phyloP scores from a whole-genome alignment of 92 coral and sea anemone genomes.

The Micromussa lordhowensis region DNA sequence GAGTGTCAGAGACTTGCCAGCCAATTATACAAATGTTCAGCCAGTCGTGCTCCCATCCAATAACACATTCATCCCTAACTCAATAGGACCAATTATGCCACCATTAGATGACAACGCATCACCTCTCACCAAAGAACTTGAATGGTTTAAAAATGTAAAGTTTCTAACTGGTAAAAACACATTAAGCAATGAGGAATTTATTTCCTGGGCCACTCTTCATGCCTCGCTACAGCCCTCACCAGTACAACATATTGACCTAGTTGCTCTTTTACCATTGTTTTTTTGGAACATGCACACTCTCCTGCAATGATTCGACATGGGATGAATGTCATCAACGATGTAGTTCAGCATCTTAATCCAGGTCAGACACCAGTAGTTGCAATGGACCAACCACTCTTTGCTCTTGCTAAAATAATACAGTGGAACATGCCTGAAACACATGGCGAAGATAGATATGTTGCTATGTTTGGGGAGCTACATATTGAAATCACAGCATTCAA shows the following conservation, averaged over 20 bases:
- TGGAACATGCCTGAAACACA: slow-evolving; percentile 39
- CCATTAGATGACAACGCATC: slow-evolving; percentile 31
- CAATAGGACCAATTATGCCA: slow-evolving; percentile 50
- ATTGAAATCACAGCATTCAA: slow-evolving; percentile 56
- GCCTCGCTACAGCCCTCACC: slow-evolving; percentile 47
- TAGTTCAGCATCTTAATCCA: slow-evolving; percentile 63
- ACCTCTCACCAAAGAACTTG: slow-evolving; percentile 22
- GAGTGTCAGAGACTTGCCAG: slow-evolving; percentile 48
- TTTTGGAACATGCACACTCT: slow-evolving; percentile 51
- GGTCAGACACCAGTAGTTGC: slow-evolving; percentile 57
- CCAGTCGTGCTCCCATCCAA: slow-evolving; percentile 40
- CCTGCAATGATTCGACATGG: slow-evolving; percentile 45
- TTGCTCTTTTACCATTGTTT: slow-evolving; percentile 48
- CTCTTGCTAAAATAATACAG: slow-evolving; percentile 49
- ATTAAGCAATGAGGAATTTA: slow-evolving; percentile 35
- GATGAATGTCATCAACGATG: slow-evolving; percentile 49
- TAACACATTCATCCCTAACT: slow-evolving; percentile 44
- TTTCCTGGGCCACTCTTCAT: slow-evolving; percentile 66
- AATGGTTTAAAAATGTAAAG: slow-evolving; percentile 48
- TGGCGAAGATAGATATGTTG: slow-evolving; percentile 54
- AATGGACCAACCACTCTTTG: slow-evolving; percentile 57
- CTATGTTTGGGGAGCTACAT: slow-evolving; percentile 73
- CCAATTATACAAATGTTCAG: slow-evolving; percentile 38
- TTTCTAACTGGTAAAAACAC: slow-evolving; percentile 39
- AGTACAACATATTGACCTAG: slow-evolving; percentile 32